Conservation (phyloP, 2,888 invertebrate species). For the Leptinotarsa haldemani region DNA sequence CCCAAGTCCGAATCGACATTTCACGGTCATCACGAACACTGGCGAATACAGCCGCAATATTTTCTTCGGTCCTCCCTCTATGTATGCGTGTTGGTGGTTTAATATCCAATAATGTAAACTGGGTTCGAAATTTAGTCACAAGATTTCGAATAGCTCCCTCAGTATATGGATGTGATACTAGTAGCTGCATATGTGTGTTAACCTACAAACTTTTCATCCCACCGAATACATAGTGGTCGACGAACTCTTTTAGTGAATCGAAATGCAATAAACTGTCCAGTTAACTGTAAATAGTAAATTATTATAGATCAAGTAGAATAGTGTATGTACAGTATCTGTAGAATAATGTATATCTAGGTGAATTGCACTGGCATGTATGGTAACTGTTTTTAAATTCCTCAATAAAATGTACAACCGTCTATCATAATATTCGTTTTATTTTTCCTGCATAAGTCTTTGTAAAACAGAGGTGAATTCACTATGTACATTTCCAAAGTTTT, state of each 20-base stretch:
- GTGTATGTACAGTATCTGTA: slow-evolving; percentile 26
- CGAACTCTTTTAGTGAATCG: slow-evolving; percentile 19
- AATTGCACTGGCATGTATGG: slow-evolving; percentile 53
- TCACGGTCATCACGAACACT: no score
- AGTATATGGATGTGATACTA: no score
- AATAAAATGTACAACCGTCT: slow-evolving; percentile 50
- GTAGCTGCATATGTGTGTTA: no score
- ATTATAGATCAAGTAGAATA: slow-evolving; percentile 44
- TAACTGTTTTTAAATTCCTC: slow-evolving; percentile 54
- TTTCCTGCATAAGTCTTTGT: neutral
- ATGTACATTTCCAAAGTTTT: no score
- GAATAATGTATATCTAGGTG: slow-evolving; percentile 24
- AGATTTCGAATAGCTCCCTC: no score
- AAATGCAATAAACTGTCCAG: slow-evolving; percentile 44
- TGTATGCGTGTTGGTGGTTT: no score
- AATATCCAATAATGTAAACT: no score
- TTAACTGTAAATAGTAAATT: slow-evolving; percentile 52
- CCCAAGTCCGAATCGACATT: no score
- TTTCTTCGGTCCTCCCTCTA: no score
- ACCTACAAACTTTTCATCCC: no score
- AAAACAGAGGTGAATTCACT: neutral
- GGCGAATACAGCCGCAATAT: no score
- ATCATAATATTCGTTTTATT: slow-evolving; percentile 1
- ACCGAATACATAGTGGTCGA: slow-evolving; percentile 4
- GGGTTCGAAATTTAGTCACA: no score